These are phyloP conservation scores for Morinoia aosen DNA, from an alignment of 2,888 invertebrate species.

Conservation along the genomic window DNA sequence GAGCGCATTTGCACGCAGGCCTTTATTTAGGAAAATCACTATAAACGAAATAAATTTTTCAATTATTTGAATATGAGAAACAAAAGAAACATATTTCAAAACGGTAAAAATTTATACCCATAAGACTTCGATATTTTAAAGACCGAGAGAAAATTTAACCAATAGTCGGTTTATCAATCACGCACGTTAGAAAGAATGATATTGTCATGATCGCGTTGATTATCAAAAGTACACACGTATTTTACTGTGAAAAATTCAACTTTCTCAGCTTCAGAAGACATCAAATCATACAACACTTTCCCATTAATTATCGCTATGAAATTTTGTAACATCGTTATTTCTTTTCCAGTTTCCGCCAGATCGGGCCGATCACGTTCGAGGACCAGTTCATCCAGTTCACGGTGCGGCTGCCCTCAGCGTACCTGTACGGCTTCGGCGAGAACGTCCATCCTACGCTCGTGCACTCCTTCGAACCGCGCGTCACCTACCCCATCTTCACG, in stretches of 20 bases:
- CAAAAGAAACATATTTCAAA: too few species aligned
- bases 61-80: too few species aligned
- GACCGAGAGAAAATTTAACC: neutral
- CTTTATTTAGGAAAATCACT: too few species aligned
- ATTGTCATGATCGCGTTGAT: neutral
- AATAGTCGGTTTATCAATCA: neutral
- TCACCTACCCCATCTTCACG: constrained; percentile 67
- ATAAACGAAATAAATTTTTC: too few species aligned
- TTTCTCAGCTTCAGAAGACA: neutral
- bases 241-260: neutral
- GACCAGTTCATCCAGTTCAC: constrained; percentile 73
- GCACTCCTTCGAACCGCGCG: constrained; percentile 70
- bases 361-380: constrained; percentile 71
- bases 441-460: constrained; percentile 71
- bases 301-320: neutral
- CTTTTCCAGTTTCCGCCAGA: constrained; percentile 58
- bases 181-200: neutral
- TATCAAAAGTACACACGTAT: neutral
- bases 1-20: too few species aligned
- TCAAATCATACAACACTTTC: neutral
- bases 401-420: constrained; percentile 71
- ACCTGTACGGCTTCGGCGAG: constrained; percentile 74
- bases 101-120: too few species aligned
- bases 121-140: neutral
- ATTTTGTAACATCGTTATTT: neutral